Conservation (phyloP, 1,140 invertebrate genomes). For the Atta cephalotes region DNA sequence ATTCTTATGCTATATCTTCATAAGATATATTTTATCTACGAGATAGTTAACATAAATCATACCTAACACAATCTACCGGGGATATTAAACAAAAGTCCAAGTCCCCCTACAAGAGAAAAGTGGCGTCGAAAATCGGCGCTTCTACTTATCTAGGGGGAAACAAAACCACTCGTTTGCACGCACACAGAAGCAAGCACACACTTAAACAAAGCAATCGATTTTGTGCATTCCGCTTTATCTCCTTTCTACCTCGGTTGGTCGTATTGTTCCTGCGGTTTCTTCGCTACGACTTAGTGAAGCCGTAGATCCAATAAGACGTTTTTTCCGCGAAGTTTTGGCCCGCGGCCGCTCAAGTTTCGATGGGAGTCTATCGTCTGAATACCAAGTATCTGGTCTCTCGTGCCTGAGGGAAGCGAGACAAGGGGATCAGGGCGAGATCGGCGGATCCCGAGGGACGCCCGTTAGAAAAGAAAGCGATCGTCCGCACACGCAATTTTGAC, state of each 20-base stretch:
- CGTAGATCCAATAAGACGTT: slow-evolving; percentile 80
- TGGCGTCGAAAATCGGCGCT: slow-evolving; percentile 29
- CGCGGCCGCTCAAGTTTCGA: slow-evolving; percentile 80
- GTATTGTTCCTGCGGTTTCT: slow-evolving; percentile 53
- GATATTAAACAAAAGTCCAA: slow-evolving; percentile 18
- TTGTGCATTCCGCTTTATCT: slow-evolving; percentile 21
- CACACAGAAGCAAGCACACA: slow-evolving; percentile 1
- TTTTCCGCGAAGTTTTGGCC: slow-evolving; percentile 74
- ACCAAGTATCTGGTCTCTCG: slow-evolving; percentile 72
- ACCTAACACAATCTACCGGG: neutral
- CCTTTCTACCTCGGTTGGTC: slow-evolving; percentile 8
- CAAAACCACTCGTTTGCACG: slow-evolving; percentile 37
- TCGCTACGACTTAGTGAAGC: slow-evolving; percentile 27
- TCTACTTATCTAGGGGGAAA: slow-evolving; percentile 43
- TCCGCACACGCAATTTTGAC: slow-evolving; percentile 40
- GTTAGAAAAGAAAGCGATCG: slow-evolving; percentile 56
- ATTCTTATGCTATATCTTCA: neutral
- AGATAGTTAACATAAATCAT: slow-evolving; percentile 41
- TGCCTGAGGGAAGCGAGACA: slow-evolving; percentile 43
- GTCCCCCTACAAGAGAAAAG: neutral
- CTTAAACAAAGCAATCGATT: slow-evolving; percentile 39
- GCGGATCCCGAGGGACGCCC: slow-evolving; percentile 46
- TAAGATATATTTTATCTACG: neutral
- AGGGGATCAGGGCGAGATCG: slow-evolving; percentile 60
- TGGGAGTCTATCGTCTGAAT: slow-evolving; percentile 78